Conservation (phyloP, 2,888 invertebrate genomes). For the Synanthedon andrenaeformis region DNA sequence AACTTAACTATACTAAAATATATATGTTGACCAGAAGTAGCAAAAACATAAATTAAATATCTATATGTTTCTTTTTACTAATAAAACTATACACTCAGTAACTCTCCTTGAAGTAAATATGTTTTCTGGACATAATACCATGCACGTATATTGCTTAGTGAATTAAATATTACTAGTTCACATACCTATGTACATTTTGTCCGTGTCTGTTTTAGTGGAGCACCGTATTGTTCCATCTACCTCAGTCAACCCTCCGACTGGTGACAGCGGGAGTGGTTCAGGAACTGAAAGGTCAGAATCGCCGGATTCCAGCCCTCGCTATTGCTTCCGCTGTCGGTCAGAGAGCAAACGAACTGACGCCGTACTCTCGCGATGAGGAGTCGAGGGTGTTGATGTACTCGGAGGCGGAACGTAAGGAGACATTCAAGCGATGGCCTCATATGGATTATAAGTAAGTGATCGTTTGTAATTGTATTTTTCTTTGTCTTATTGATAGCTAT, state of each 20-base stretch:
- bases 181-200: no score
- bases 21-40: no score
- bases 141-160: no score
- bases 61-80: no score
- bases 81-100: no score
- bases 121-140: no score
- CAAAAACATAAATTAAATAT: no score
- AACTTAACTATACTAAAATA: no score
- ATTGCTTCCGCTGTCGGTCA: conserved; percentile 92
- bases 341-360: conserved; percentile 82
- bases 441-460: conserved; percentile 90
- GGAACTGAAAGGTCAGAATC: conserved; percentile 84
- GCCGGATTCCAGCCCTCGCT: conserved; percentile 86
- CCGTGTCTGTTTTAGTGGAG: conserved; percentile 78
- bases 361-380: conserved; percentile 63
- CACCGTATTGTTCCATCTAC: conserved; percentile 85
- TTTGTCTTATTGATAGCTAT: background rate
- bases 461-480: background rate
- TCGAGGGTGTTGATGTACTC: conserved; percentile 83
- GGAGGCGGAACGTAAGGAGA: conserved; percentile 89
- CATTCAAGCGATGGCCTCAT: conserved; percentile 95
- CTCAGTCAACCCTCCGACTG: conserved; percentile 81
- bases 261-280: conserved; percentile 84
- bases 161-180: no score
- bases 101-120: no score